These are phyloP conservation scores for Cosmia pyralina DNA, from an alignment of 2,888 invertebrate genomes.

Conservation along the genomic window DNA sequence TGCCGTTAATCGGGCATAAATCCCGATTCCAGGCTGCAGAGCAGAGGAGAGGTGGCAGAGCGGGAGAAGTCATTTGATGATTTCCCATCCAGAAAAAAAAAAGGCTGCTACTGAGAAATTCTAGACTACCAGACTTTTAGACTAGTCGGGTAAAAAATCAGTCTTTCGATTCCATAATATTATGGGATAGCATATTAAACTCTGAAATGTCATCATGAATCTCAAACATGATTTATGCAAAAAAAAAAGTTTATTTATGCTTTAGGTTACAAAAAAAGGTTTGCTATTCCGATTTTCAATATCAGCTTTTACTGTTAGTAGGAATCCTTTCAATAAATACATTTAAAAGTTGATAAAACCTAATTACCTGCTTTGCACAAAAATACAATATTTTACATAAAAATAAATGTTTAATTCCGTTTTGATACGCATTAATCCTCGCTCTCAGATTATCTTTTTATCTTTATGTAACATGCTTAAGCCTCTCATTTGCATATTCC, in stretches of 20 bases:
- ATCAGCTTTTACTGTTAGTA: neutral
- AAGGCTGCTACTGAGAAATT: no score
- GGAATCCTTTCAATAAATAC: slow-evolving; percentile 32
- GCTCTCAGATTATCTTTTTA: slow-evolving; percentile 44
- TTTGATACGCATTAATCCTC: slow-evolving; percentile 56
- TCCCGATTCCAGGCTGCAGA: no score
- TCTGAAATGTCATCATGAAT: neutral
- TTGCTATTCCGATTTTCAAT: neutral
- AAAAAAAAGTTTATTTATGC: no score
- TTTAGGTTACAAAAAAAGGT: no score
- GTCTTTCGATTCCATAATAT: neutral
- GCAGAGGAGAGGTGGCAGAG: no score
- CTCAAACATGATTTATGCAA: no score
- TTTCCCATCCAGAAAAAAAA: no score
- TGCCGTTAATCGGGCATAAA: no score
- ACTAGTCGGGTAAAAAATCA: neutral
- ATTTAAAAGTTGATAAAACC: slow-evolving; percentile 20
- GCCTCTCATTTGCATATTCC: slow-evolving; percentile 61
- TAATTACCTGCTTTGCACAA: slow-evolving; percentile 5
- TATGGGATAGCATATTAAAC: neutral
- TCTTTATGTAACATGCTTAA: slow-evolving; percentile 55
- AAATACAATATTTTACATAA: slow-evolving; percentile 30
- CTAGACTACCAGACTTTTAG: no score
- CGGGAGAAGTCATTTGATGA: no score
- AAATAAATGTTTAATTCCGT: slow-evolving; percentile 54